Evolutionary conservation across 2,888 invertebrate genomes (phyloP).

Genomic region (Poecilus cupreus): DNA sequence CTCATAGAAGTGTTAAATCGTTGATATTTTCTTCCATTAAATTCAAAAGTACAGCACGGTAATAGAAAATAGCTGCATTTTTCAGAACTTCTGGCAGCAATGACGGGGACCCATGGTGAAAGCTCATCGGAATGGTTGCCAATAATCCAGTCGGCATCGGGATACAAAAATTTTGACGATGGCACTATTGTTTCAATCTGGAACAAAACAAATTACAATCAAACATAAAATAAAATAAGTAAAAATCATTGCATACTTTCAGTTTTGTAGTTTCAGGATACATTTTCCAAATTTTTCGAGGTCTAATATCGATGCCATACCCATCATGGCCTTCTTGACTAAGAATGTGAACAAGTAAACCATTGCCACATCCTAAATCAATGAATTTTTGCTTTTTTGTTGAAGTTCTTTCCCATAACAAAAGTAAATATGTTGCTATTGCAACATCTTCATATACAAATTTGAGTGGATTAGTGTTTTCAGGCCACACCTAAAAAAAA

Average conservation of each 20-base stretch:
- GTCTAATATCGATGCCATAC: slow-evolving; percentile 88
- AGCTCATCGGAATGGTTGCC: slow-evolving; percentile 99
- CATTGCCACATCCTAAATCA: slow-evolving; percentile 98
- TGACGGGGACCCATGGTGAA: slow-evolving; percentile 98
- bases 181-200: slow-evolving; percentile 82
- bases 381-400: slow-evolving; percentile 79
- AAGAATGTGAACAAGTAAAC: slow-evolving; percentile 91
- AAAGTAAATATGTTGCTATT: slow-evolving; percentile 90
- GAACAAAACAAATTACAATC: slow-evolving; percentile 64
- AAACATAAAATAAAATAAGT: slow-evolving; percentile 27
- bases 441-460: slow-evolving; percentile 98
- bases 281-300: slow-evolving; percentile 91
- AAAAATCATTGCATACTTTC: slow-evolving; percentile 73
- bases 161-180: slow-evolving; percentile 79
- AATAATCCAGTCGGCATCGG: slow-evolving; percentile 92
- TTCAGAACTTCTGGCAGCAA: slow-evolving; percentile 86
- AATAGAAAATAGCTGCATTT: slow-evolving; percentile 89
- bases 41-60: slow-evolving; percentile 96
- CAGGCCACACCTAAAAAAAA: slow-evolving; percentile 86
- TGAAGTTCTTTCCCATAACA: slow-evolving; percentile 83
- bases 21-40: slow-evolving; percentile 89
- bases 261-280: slow-evolving; percentile 81
- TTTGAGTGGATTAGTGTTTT: slow-evolving; percentile 94
- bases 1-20: slow-evolving; percentile 82
- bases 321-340: slow-evolving; percentile 89